A percentile compares a stretch with the other conserved stretches of the same genome.
Evolutionary conservation across 2,888 invertebrate genomes (phyloP).

Genomic region (Acronicta aceris): DNA sequence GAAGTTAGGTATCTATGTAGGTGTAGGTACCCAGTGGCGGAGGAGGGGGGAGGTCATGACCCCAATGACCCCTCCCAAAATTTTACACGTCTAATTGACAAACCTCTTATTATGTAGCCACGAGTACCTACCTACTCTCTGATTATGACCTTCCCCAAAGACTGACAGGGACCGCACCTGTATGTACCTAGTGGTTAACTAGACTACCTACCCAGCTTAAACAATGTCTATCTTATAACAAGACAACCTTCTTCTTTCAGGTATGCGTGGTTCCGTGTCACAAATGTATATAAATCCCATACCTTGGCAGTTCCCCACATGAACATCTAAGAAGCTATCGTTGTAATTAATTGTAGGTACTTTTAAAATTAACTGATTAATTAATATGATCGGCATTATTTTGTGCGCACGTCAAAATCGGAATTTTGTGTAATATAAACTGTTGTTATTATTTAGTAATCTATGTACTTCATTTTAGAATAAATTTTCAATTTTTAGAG

Average conservation of each 20-base stretch:
- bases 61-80: too few species aligned
- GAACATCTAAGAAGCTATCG: constrained; percentile 43
- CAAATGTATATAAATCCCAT: constrained; percentile 91
- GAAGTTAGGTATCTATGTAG: too few species aligned
- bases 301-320: constrained; percentile 89
- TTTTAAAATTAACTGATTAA: constrained; percentile 37
- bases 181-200: too few species aligned
- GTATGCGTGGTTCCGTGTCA: constrained; percentile 91
- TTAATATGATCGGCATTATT: constrained; percentile 27
- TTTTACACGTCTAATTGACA: too few species aligned
- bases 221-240: too few species aligned
- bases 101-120: too few species aligned
- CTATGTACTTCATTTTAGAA: constrained; percentile 70
- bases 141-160: too few species aligned
- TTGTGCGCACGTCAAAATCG: constrained; percentile 50
- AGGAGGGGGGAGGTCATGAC: too few species aligned
- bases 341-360: constrained; percentile 49
- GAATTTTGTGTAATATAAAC: constrained; percentile 31
- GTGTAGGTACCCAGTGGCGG: too few species aligned
- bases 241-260: constrained; percentile 70
- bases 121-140: too few species aligned
- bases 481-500: constrained; percentile 73
- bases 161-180: too few species aligned
- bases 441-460: constrained; percentile 53
- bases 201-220: too few species aligned